Evolutionary conservation across 2,888 invertebrate genomes (phyloP), one percentile per base, ranked within the genome.

Genomic region (Idaea biselata): DNA sequence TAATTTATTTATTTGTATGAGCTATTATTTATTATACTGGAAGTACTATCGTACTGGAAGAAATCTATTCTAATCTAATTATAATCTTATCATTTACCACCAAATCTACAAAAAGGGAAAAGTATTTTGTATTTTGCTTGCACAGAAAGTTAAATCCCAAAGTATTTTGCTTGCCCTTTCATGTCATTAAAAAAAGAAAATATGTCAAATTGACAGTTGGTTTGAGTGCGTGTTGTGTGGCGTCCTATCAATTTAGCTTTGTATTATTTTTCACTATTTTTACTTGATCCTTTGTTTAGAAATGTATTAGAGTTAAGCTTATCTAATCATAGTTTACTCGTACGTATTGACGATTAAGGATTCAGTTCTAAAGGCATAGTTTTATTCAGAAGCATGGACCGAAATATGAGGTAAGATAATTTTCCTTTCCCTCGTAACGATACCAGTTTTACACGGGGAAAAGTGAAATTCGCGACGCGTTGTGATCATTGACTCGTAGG

Each of bases 361-460:
- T 62, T 60, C 56, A 58, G 32, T 44, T 60, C 53, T 62, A 67
- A 56, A 68, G 60, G 59, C 64, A 67, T 59, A 61, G 65, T 68
- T 72, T 73, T 77, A 73, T 75, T 78, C 76, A 67, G 72, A 77
- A 86, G 80, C 70, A 90, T 90, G 89, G 90, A 90, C 77, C 88
- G 90, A 77, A 91, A 84, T 88, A 88, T 91, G 89, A 91, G 92
- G 92, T 90, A 79, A 84, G 89, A 60, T 33, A 18, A 64, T 44
- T 44, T 74, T 80, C 73, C 79, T 79, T 81, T 84, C 74, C 74
- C 73, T 79, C 69, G 68, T 64, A 67, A 68, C 70, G 70, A 58
- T 67, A 67, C 67, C 70, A 69, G 72, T 77, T 77, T 78, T 63
- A 67, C 69, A 11, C 44, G 11, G 44, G 3, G 14, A 44, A 66